Percentiles rank a stretch among this genome's conserved stretches.
Evolutionary conservation across 2,113 vertebrate genomes (phyloP).

Genomic region (Poeciliopsis retropinna): DNA sequence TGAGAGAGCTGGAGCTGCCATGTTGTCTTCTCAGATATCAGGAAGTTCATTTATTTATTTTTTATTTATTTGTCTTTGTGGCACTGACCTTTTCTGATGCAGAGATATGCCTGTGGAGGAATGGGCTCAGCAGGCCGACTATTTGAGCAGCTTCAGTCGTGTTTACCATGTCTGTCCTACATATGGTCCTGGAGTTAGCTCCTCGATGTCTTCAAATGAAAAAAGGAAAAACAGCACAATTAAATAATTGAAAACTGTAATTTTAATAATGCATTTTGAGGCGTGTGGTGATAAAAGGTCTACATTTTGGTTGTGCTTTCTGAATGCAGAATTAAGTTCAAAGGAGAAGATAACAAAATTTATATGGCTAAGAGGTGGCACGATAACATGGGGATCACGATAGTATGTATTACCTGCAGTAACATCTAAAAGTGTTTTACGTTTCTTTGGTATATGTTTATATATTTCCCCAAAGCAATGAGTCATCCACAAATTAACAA

Average conservation of each 20-base stretch:
- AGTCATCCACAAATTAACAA: too few relatives aligned
- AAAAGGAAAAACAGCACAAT: neutral
- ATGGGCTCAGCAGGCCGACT: conserved; percentile 66
- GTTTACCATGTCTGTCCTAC: conserved; percentile 26
- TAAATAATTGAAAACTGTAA: neutral
- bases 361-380: neutral
- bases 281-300: neutral
- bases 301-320: neutral
- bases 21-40: conserved; percentile 83
- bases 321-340: neutral
- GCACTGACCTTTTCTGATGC: conserved; percentile 75
- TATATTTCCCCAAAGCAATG: neutral
- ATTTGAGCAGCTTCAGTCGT: conserved; percentile 56
- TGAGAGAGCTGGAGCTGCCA: conserved; percentile 66
- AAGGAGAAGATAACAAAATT: neutral
- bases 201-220: neutral
- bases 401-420: neutral
- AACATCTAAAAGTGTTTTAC: neutral
- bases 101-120: conserved; percentile 65
- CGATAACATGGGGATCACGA: neutral
- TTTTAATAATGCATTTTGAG: neutral
- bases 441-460: too few relatives aligned
- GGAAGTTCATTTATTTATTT: conserved; percentile 61
- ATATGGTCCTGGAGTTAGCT: neutral
- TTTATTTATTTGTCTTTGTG: conserved; percentile 38